Conservation (phyloP, 2,113 vertebrate genomes). For the Ornithorhynchus anatinus region DNA sequence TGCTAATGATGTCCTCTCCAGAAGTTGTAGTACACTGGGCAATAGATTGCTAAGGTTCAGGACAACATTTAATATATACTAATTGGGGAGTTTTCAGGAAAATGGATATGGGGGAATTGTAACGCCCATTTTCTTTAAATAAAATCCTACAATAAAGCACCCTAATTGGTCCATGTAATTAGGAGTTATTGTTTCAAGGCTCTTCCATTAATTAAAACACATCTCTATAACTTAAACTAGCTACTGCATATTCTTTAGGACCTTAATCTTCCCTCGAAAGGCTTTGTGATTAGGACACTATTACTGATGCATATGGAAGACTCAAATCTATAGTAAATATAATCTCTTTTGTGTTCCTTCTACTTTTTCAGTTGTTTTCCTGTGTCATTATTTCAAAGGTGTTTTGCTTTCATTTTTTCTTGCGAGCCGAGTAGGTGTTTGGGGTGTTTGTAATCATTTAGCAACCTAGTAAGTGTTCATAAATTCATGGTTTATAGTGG, state of each 20-base stretch:
- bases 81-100: slow-evolving; percentile 25
- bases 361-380: background rate
- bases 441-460: too few species aligned
- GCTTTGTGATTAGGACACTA: background rate
- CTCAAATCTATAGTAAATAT: background rate
- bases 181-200: background rate
- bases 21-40: background rate
- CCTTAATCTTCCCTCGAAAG: slow-evolving; percentile 8
- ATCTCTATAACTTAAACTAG: background rate
- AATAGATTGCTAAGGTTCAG: slow-evolving; percentile 22
- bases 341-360: background rate
- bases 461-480: too few species aligned
- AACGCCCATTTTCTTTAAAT: slow-evolving; percentile 6
- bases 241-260: background rate
- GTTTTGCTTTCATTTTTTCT: too few species aligned
- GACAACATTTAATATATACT: background rate
- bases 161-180: slow-evolving; percentile 24
- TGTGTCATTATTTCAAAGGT: slow-evolving; percentile 3
- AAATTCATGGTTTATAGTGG: too few species aligned
- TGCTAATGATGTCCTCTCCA: slow-evolving; percentile 18
- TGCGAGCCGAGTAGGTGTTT: too few species aligned
- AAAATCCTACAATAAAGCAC: slow-evolving; percentile 8
- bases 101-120: background rate
- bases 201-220: slow-evolving; percentile 13
- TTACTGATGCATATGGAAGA: background rate